phyloP scores from a whole-genome alignment of 2,797 vertebrate genomes.

The Dipus sagitta region DNA sequence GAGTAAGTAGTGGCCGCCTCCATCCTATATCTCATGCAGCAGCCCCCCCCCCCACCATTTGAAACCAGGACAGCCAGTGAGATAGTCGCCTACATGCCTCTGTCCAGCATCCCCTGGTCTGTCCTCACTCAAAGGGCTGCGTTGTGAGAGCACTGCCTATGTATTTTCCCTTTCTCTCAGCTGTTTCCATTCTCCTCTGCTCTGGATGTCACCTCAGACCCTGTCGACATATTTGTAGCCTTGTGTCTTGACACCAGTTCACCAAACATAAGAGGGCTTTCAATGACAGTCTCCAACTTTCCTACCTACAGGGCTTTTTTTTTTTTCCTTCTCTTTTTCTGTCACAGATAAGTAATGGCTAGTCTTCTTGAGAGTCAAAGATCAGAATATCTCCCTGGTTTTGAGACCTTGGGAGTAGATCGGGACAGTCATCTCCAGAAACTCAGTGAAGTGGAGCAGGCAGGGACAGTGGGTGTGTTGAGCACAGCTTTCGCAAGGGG shows the following conservation, averaged over 20 bases:
- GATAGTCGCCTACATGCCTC: fast-evolving
- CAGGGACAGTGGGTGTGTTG: fast-evolving
- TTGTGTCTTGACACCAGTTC: not conserved
- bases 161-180: not conserved
- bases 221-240: not conserved
- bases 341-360: not conserved
- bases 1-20: fast-evolving
- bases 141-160: not conserved
- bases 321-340: not conserved
- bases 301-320: not conserved
- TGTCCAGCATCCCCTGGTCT: too few species aligned
- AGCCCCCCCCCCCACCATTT: fast-evolving
- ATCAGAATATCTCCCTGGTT: not conserved
- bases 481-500: not conserved
- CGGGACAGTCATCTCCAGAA: not conserved
- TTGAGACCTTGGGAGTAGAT: not conserved
- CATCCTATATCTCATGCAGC: fast-evolving
- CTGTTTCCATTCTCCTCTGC: not conserved
- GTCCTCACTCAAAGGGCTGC: not conserved
- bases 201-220: not conserved
- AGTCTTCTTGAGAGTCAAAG: not conserved
- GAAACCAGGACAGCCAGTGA: not conserved
- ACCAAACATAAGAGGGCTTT: fast-evolving
- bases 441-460: fast-evolving
- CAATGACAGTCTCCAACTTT: not conserved